Percentiles rank a stretch among this genome's conserved stretches.
These are phyloP conservation scores for Labeo calbasu DNA, from an alignment of 2,797 vertebrate genomes.

Conservation along the genomic window DNA sequence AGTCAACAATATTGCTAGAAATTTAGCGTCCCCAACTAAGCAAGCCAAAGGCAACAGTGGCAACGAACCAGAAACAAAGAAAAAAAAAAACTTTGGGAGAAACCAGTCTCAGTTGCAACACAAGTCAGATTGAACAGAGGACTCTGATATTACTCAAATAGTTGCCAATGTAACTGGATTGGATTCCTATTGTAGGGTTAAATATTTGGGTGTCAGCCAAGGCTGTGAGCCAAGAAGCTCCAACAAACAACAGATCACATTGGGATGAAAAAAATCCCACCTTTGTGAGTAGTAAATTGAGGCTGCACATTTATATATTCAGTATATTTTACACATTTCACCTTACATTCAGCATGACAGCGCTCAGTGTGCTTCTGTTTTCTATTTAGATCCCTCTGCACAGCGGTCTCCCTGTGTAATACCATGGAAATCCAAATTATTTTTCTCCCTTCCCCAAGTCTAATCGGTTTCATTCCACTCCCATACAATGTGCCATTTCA, in stretches of 20 bases:
- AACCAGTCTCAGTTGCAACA: too few species aligned
- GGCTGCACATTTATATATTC: background rate
- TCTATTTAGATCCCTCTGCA: background rate
- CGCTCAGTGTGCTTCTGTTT: too few species aligned
- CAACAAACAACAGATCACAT: background rate
- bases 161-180: background rate
- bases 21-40: too few species aligned
- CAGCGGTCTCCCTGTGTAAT: constrained; percentile 1
- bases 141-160: background rate
- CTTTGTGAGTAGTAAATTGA: background rate
- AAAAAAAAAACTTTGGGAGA: too few species aligned
- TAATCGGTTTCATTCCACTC: constrained; percentile 34
- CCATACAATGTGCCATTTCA: constrained; percentile 19
- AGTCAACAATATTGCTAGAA: too few species aligned
- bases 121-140: too few species aligned
- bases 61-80: too few species aligned
- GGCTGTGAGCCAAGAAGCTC: constrained; percentile 3
- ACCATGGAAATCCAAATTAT: constrained; percentile 4
- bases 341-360: constrained; percentile 12
- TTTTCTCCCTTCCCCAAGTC: background rate
- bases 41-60: too few species aligned
- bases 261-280: background rate
- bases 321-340: background rate
- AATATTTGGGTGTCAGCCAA: background rate
- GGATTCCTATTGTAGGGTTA: background rate